Evolutionary conservation across 2,888 invertebrate species (phyloP), one percentile per base, ranked within the genome.

Genomic region (Serrognathus titanus): DNA sequence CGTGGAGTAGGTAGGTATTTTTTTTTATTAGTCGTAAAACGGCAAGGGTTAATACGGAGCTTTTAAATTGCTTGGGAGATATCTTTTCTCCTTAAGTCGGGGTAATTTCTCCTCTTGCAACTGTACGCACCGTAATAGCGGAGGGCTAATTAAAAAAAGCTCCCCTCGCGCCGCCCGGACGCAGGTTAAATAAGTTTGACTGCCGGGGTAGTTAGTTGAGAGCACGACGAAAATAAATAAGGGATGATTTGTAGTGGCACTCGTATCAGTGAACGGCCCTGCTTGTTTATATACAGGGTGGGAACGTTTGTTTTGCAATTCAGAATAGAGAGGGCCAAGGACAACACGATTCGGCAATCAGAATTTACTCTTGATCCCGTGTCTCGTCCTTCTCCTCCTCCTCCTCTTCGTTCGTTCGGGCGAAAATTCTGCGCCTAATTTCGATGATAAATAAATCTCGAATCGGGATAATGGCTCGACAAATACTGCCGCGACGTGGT

Each of bases 111-210:
- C 53, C 47, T 51, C 49, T 55, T 58, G 53, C 54, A 55, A 59
- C 58, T 53, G 57, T 57, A 60, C 61, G 24, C 24, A 59, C 57
- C 58, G 58, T 59, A 59, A 60, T 59, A 59, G 57, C 55, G 50
- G 57, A 53, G 55, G 24, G 59, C 63, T 65, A 65, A 65, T 65
- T 65, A 65, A 65, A 65, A 65, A 62, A 61, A 59, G 62, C 63
- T 54, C 61, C 63, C 59, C 59, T 60, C 56, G 57, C 50, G 53
- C 37, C 50, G 53, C 37, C 35, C 37, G 51, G 31, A 47, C 37
- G 53, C 59, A 59, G 54, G 61, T 61, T 63, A 57, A 50, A 50
- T 50, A 50, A 55, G 53, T 59, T 63, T 50, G 51, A 53, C 47
- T 50, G 20, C 13, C 20, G 49, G 57, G 57, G 55, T 37, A 53